These are phyloP conservation scores for Hipposideros larvatus DNA, from an alignment of 2,797 vertebrate genomes.

Conservation along the genomic window DNA sequence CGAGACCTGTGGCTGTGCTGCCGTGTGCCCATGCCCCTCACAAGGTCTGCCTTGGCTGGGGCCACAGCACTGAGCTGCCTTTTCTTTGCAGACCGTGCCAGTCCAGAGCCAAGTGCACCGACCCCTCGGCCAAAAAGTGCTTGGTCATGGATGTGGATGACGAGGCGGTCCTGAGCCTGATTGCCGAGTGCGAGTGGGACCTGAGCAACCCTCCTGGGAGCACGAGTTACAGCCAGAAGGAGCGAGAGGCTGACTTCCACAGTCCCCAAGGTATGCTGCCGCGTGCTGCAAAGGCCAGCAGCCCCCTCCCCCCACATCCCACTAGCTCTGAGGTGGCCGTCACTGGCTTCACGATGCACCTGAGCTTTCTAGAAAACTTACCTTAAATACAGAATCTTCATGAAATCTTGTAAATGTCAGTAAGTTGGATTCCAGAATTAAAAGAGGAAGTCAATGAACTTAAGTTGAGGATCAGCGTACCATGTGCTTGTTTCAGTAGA, in stretches of 20 bases:
- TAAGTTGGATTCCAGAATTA: background rate
- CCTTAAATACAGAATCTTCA: background rate
- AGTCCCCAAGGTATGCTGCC: conserved; percentile 81
- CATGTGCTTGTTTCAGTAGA: background rate
- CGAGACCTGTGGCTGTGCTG: background rate
- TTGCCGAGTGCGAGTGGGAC: conserved; percentile 80
- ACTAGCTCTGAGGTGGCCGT: too few relatives aligned
- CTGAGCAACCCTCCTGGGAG: conserved; percentile 80
- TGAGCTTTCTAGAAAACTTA: too few relatives aligned
- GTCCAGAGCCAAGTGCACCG: conserved; percentile 85
- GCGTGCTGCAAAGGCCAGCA: fast-evolving
- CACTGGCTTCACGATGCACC: too few relatives aligned
- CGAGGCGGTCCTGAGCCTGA: conserved; percentile 89
- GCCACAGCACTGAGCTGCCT: background rate
- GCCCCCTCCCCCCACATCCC: too few relatives aligned
- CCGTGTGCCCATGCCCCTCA: fast-evolving
- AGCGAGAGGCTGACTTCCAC: conserved; percentile 71
- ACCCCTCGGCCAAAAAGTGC: conserved; percentile 86
- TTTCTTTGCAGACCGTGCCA: conserved; percentile 84
- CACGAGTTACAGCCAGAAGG: conserved; percentile 77
- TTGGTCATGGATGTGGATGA: conserved; percentile 87
- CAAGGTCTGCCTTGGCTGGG: fast-evolving
- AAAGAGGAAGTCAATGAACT: background rate
- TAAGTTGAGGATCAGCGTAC: background rate
- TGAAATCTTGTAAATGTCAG: background rate